phyloP scores from a whole-genome alignment of 2,113 vertebrate species.

The Oryzias celebensis region DNA sequence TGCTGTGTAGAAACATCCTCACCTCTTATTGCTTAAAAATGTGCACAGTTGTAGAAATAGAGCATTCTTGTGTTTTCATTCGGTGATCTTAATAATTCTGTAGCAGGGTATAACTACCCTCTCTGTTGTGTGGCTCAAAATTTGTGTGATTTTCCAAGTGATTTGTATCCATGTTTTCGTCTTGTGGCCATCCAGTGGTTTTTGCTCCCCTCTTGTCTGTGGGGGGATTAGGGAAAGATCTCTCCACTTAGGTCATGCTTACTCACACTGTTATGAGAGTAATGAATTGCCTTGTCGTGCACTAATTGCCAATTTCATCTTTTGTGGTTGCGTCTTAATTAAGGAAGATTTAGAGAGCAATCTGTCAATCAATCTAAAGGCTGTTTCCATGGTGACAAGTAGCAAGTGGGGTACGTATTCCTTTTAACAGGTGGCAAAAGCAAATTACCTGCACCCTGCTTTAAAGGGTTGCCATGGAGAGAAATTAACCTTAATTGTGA shows the following conservation, averaged over 20 bases:
- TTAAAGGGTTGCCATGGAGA: conserved; percentile 60
- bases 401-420: conserved; percentile 34
- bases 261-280: conserved; percentile 34
- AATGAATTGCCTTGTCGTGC: conserved; percentile 49
- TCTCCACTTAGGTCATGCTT: conserved; percentile 25
- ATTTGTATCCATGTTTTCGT: conserved; percentile 14
- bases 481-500: conserved; percentile 50
- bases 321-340: conserved; percentile 28
- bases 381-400: conserved; percentile 61
- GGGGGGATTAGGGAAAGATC: conserved; percentile 32
- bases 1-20: too few relatives aligned
- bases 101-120: not conserved
- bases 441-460: conserved; percentile 49
- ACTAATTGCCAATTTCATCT: conserved; percentile 67
- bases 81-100: not conserved
- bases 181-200: not conserved
- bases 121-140: not conserved
- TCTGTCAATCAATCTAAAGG: conserved; percentile 52
- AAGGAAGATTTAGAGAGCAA: not conserved
- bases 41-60: too few relatives aligned
- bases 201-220: conserved; percentile 20
- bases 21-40: too few relatives aligned
- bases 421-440: conserved; percentile 24
- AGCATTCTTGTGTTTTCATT: not conserved
- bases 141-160: not conserved